Conservation (phyloP, 1,140 invertebrate species). For the Colletes latitarsis region DNA sequence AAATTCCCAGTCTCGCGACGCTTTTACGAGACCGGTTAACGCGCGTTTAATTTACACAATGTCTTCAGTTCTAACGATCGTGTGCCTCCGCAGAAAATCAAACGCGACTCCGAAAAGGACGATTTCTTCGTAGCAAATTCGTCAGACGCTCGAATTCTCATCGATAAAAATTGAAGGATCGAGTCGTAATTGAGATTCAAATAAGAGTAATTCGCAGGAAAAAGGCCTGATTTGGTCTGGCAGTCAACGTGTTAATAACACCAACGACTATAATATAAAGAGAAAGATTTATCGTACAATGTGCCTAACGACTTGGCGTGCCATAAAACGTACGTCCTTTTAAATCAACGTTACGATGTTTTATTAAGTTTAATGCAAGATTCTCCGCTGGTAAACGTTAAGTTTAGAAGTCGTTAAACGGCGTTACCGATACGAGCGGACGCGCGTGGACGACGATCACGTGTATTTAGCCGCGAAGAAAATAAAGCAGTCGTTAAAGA, state of each 20-base stretch:
- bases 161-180: slow-evolving; percentile 17
- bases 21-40: neutral
- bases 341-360: too few species aligned
- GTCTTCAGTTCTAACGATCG: neutral
- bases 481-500: slow-evolving; percentile 19
- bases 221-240: too few species aligned
- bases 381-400: neutral
- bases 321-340: too few species aligned
- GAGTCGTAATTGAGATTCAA: too few species aligned
- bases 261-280: too few species aligned
- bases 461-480: neutral
- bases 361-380: neutral
- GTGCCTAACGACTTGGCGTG: too few species aligned
- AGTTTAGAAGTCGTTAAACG: slow-evolving; percentile 2
- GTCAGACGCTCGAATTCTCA: neutral
- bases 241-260: too few species aligned
- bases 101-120: neutral
- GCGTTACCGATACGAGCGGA: neutral
- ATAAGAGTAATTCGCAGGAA: too few species aligned
- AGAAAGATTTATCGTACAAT: too few species aligned
- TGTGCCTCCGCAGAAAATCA: neutral
- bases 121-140: too few species aligned
- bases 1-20: neutral
- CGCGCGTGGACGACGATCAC: neutral
- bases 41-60: neutral